phyloP scores from a whole-genome alignment of 2,888 invertebrate species.

The Pristionchus arcanus region DNA sequence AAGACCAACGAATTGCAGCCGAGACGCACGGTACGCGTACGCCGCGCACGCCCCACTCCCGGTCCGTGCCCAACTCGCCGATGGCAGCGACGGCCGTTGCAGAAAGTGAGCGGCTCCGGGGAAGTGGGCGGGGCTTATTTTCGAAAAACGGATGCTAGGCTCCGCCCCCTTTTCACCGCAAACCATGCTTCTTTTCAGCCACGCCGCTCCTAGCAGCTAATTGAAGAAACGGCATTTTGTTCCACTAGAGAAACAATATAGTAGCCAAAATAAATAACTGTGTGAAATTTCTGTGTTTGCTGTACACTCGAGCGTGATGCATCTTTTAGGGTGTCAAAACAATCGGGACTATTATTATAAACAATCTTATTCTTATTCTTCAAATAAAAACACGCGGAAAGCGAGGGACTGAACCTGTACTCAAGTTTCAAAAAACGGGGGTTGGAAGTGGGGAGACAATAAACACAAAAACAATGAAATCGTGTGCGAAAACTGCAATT shows the following conservation, averaged over 20 bases:
- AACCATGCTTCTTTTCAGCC: too few relatives aligned
- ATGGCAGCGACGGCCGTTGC: background rate
- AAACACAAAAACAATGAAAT: background rate
- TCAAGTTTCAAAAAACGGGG: slow-evolving; percentile 44
- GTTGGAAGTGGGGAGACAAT: background rate
- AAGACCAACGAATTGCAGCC: background rate
- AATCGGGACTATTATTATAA: too few relatives aligned
- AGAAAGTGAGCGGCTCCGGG: background rate
- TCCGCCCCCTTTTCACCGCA: background rate
- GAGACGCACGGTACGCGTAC: background rate
- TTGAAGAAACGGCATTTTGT: too few relatives aligned
- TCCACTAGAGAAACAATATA: too few relatives aligned
- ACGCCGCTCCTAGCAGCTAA: background rate
- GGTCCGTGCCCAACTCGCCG: background rate
- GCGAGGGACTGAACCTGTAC: slow-evolving; percentile 18
- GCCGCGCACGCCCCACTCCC: background rate
- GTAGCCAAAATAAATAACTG: too few relatives aligned
- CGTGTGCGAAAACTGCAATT: slow-evolving; percentile 15
- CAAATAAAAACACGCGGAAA: slow-evolving; percentile 44
- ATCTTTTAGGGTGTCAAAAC: too few relatives aligned
- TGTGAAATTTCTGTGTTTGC: too few relatives aligned
- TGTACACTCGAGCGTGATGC: too few relatives aligned
- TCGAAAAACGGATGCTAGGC: background rate
- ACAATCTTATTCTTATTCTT: background rate
- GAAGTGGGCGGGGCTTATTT: background rate